Evolutionary conservation across 2,113 vertebrate species (phyloP).

Genomic region (Platichthys flesus): DNA sequence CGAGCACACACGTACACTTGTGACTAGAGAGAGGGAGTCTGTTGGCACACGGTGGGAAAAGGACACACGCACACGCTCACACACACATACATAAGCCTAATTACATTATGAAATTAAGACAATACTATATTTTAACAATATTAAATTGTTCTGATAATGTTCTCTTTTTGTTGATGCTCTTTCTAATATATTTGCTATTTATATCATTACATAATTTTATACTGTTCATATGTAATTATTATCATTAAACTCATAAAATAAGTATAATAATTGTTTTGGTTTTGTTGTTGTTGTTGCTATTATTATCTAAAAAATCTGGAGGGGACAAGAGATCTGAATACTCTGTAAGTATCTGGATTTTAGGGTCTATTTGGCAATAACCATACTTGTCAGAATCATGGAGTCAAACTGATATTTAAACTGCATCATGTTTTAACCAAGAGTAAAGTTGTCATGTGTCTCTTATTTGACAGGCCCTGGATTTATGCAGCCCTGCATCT

Average conservation of each 20-base stretch:
- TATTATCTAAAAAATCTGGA: no score
- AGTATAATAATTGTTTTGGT: no score
- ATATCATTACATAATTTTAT: not conserved
- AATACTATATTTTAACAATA: not conserved
- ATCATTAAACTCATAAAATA: not conserved
- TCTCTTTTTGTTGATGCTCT: not conserved
- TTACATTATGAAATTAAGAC: not conserved
- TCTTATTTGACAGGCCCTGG: no score
- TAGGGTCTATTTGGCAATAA: no score
- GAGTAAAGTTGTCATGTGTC: no score
- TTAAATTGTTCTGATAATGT: not conserved
- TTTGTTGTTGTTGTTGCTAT: not conserved
- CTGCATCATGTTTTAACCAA: no score
- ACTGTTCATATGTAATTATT: not conserved
- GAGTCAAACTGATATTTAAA: no score
- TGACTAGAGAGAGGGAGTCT: constrained; percentile 11
- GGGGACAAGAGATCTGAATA: no score
- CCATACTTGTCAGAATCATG: no score
- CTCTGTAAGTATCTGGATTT: not conserved
- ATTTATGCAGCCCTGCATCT: no score
- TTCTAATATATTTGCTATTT: not conserved
- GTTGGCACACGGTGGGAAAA: constrained; percentile 8
- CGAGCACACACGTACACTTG: not conserved
- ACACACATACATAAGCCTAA: no score
- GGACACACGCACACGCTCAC: no score